phyloP scores from a whole-genome alignment of 2,797 vertebrate species.

The Argentina silus region DNA sequence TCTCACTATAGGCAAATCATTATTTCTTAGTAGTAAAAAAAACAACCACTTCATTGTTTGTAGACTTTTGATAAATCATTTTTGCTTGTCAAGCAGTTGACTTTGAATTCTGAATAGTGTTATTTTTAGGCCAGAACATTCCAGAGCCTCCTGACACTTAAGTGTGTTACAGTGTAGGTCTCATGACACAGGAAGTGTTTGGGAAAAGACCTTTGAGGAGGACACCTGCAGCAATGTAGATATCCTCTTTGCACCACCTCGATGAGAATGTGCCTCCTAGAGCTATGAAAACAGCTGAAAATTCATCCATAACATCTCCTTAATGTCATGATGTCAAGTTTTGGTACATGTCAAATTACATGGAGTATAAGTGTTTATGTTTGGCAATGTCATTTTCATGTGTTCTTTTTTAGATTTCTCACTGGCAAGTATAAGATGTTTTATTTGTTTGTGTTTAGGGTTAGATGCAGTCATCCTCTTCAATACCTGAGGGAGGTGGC shows the following conservation, averaged over 20 bases:
- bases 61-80: slow-evolving; percentile 5
- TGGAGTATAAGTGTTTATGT: neutral
- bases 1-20: neutral
- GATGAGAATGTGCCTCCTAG: slow-evolving; percentile 18
- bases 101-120: slow-evolving; percentile 5
- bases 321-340: slow-evolving; percentile 27
- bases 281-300: slow-evolving; percentile 34
- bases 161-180: slow-evolving; percentile 6
- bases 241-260: slow-evolving; percentile 31
- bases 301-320: slow-evolving; percentile 20
- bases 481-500: slow-evolving; percentile 51
- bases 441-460: neutral
- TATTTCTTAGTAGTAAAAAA: neutral
- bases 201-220: slow-evolving; percentile 37
- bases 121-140: slow-evolving; percentile 42
- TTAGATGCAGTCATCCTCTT: slow-evolving; percentile 38
- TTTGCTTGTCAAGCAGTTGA: neutral
- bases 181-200: slow-evolving; percentile 48
- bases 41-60: neutral
- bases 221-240: slow-evolving; percentile 41
- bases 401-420: neutral
- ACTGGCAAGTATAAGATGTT: neutral
- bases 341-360: neutral
- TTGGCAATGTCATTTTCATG: neutral
- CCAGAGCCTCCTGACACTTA: slow-evolving; percentile 19